These are phyloP conservation scores for Ylistrum balloti DNA, from an alignment of 1,140 invertebrate species.

Conservation along the genomic window DNA sequence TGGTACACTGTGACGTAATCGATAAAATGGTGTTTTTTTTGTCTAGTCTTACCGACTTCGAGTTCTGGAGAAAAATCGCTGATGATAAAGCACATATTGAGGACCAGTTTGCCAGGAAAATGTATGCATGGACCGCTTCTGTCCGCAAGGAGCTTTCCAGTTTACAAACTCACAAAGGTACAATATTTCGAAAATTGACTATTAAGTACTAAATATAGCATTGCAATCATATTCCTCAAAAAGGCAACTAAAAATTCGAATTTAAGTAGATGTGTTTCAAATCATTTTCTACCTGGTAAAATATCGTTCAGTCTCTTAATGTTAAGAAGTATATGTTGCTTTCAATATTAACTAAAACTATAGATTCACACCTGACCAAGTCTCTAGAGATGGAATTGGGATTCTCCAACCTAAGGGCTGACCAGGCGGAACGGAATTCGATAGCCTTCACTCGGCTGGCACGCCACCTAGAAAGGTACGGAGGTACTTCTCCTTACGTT, in stretches of 20 bases:
- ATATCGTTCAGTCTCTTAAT: too few relatives aligned
- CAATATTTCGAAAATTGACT: too few relatives aligned
- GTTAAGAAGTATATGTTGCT: too few relatives aligned
- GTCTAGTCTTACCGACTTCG: neutral
- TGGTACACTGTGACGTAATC: too few relatives aligned
- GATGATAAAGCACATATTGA: slow-evolving; percentile 15
- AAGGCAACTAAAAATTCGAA: too few relatives aligned
- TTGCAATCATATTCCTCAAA: too few relatives aligned
- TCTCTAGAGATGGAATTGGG: neutral
- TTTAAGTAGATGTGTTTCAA: too few relatives aligned
- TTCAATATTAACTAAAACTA: too few relatives aligned
- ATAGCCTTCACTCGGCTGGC: neutral
- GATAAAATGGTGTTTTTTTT: neutral
- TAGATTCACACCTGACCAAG: neutral
- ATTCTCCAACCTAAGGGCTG: slow-evolving; percentile 4
- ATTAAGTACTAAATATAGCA: too few relatives aligned
- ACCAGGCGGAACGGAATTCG: neutral
- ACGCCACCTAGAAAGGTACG: neutral
- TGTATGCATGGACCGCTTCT: slow-evolving; percentile 8
- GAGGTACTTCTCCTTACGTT: too few relatives aligned
- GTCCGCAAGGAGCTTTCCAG: neutral
- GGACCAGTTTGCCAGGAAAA: slow-evolving; percentile 18
- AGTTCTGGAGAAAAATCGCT: neutral
- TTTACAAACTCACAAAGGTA: neutral
- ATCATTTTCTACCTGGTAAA: too few relatives aligned